Evolutionary conservation across 2,797 vertebrate genomes (phyloP).

Genomic region (Pseudopleuronectes americanus): DNA sequence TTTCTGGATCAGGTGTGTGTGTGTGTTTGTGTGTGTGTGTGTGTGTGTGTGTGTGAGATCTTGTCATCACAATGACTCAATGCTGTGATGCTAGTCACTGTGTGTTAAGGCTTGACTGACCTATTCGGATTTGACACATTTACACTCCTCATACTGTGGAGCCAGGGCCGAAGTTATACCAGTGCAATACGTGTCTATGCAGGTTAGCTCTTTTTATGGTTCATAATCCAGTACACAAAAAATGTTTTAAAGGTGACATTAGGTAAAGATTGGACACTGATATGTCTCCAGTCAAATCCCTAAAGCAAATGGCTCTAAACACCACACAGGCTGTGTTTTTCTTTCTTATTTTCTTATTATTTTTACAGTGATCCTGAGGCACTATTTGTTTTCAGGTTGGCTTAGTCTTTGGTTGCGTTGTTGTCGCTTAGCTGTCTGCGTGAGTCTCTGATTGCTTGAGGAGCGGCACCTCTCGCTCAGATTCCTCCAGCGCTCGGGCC

Average conservation of each 20-base stretch:
- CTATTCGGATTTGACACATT: conserved; percentile 57
- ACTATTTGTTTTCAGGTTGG: conserved; percentile 72
- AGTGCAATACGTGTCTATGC: conserved; percentile 46
- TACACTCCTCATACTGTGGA: conserved; percentile 30
- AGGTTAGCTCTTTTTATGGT: conserved; percentile 36
- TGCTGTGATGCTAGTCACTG: conserved; percentile 10
- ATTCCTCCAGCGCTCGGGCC: conserved; percentile 38
- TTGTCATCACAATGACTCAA: conserved; percentile 11
- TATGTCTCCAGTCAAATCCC: conserved; percentile 57
- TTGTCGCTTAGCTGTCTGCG: conserved; percentile 75
- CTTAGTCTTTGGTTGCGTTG: conserved; percentile 73
- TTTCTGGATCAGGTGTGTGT: conserved; percentile 36
- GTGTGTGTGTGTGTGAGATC: conserved; percentile 2
- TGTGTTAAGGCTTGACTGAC: conserved; percentile 47
- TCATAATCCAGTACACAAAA: conserved; percentile 29
- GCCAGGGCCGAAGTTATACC: conserved; percentile 45
- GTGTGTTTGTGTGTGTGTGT: conserved; percentile 8
- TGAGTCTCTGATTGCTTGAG: conserved; percentile 72
- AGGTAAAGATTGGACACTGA: conserved; percentile 46
- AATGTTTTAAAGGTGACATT: conserved; percentile 43
- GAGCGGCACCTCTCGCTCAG: conserved; percentile 55
- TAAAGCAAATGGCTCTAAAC: conserved; percentile 60
- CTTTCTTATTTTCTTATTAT: conserved; percentile 49
- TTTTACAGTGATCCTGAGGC: conserved; percentile 78
- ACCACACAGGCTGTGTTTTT: conserved; percentile 63